A percentile compares a stretch with the other conserved stretches of the same genome.
These are phyloP conservation scores for Arctopsyche grandis DNA, from an alignment of 1,140 invertebrate genomes.

Conservation along the genomic window DNA sequence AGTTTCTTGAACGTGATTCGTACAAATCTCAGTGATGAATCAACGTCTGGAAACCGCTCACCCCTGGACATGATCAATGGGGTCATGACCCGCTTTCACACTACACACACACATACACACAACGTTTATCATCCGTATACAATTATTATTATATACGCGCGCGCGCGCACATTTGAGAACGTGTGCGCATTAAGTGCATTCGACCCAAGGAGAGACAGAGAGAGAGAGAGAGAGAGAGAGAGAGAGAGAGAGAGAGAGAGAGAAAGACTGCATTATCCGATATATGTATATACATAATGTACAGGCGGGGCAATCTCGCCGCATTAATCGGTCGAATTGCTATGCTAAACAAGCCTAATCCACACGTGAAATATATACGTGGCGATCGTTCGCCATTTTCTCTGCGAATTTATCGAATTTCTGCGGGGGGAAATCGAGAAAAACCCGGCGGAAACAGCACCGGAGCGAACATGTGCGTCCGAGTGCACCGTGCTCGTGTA, in stretches of 20 bases:
- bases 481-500: not conserved
- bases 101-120: slow-evolving; percentile 5
- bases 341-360: not conserved
- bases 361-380: not conserved
- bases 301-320: not conserved
- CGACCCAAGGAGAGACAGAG: not conserved
- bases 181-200: not conserved
- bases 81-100: slow-evolving; percentile 34
- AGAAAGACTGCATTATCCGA: slow-evolving; percentile 9
- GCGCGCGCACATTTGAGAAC: not conserved
- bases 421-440: not conserved
- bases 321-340: slow-evolving; percentile 15
- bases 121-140: not conserved
- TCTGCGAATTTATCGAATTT: not conserved
- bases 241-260: not conserved
- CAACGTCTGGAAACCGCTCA: slow-evolving; percentile 37
- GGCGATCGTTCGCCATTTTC: not conserved
- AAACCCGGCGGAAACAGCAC: not conserved
- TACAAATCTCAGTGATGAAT: slow-evolving; percentile 38
- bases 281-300: too few relatives aligned
- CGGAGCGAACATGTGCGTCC: not conserved
- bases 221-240: not conserved
- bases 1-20: slow-evolving; percentile 34
- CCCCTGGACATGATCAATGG: slow-evolving; percentile 42
- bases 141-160: not conserved